Conservation (phyloP, 1,140 invertebrate species). For the Cyclargus thomasi region DNA sequence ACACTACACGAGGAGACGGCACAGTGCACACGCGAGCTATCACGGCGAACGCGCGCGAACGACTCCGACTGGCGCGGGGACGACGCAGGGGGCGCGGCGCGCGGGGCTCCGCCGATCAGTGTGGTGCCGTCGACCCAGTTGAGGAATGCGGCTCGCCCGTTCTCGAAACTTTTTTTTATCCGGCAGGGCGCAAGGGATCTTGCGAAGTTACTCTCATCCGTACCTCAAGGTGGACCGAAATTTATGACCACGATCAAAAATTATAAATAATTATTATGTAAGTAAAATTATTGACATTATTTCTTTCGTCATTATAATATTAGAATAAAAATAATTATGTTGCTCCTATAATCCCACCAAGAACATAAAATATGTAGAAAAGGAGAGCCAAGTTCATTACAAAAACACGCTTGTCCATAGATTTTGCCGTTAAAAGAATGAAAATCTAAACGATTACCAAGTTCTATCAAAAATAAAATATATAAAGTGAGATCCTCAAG, state of each 20-base stretch:
- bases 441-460: too few relatives aligned
- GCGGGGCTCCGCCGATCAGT: constrained; percentile 38
- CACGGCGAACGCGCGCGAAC: constrained; percentile 60
- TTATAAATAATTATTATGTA: too few relatives aligned
- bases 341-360: too few relatives aligned
- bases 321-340: too few relatives aligned
- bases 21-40: constrained; percentile 38
- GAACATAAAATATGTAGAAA: too few relatives aligned
- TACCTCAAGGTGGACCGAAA: neutral
- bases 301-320: too few relatives aligned
- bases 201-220: constrained; percentile 9
- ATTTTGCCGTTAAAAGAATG: too few relatives aligned
- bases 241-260: neutral
- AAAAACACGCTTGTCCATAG: too few relatives aligned
- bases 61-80: constrained; percentile 55
- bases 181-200: constrained; percentile 42
- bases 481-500: too few relatives aligned
- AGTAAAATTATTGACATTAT: too few relatives aligned
- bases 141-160: constrained; percentile 66
- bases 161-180: constrained; percentile 64
- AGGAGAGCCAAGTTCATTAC: too few relatives aligned
- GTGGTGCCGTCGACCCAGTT: constrained; percentile 61
- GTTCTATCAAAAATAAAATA: too few relatives aligned
- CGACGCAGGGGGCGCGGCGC: constrained; percentile 37
- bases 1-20: constrained; percentile 51